phyloP scores from a whole-genome alignment of 1,140 invertebrate species.

The Drosophila ananassae region DNA sequence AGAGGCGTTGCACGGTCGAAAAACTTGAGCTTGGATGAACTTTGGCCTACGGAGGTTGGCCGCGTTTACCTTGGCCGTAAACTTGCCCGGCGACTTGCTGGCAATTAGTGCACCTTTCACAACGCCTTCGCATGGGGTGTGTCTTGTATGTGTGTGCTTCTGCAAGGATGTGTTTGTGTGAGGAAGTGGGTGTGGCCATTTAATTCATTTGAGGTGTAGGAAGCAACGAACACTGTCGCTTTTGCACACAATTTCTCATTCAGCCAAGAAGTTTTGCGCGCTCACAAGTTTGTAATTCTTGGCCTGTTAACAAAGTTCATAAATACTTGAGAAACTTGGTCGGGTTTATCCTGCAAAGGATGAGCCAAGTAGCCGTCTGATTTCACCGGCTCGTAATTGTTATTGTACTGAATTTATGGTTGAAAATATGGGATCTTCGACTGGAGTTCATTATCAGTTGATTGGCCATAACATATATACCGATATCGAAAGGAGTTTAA shows the following conservation, averaged over 20 bases:
- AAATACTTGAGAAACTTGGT: constrained; percentile 74
- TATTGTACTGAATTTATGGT: constrained; percentile 45
- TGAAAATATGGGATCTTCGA: constrained; percentile 19
- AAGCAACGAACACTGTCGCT: constrained; percentile 60
- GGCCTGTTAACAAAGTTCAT: constrained; percentile 81
- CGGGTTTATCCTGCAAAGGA: constrained; percentile 44
- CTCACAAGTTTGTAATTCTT: constrained; percentile 79
- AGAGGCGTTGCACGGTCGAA: constrained; percentile 65
- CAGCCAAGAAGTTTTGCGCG: constrained; percentile 65
- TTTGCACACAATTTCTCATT: constrained; percentile 82
- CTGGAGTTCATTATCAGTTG: constrained; percentile 56
- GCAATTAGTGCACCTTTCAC: constrained; percentile 73
- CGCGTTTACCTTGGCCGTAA: constrained; percentile 78
- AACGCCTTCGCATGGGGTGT: constrained; percentile 3
- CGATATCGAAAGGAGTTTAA: not conserved
- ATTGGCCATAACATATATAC: constrained; percentile 22
- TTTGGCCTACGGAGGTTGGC: constrained; percentile 64
- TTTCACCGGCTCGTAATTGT: constrained; percentile 36
- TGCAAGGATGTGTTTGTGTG: constrained; percentile 6
- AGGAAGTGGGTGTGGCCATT: constrained; percentile 61
- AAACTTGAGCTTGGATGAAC: constrained; percentile 71
- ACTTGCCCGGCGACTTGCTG: constrained; percentile 73
- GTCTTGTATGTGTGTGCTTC: not conserved
- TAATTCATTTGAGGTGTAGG: constrained; percentile 74
- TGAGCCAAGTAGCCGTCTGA: constrained; percentile 20